These are phyloP conservation scores for Plecotus auritus DNA, from an alignment of 2,113 vertebrate species.

Conservation along the genomic window DNA sequence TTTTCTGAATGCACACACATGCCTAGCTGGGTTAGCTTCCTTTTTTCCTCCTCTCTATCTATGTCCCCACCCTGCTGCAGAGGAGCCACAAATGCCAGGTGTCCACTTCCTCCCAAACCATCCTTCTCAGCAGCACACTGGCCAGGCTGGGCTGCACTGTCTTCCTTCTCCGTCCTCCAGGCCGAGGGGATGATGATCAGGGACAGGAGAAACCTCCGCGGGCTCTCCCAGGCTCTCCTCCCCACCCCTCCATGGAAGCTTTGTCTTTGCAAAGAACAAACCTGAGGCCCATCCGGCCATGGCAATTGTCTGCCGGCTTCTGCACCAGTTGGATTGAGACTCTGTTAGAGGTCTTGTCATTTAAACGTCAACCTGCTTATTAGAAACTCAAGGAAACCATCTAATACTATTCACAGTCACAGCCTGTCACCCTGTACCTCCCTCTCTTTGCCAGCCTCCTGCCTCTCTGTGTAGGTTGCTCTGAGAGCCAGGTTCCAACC, in stretches of 20 bases:
- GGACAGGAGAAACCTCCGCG: constrained; percentile 80
- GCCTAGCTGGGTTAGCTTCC: background rate
- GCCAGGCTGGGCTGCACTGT: background rate
- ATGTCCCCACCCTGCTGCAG: background rate
- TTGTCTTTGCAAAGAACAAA: constrained; percentile 85
- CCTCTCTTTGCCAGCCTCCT: constrained; percentile 27
- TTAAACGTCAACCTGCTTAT: constrained; percentile 84
- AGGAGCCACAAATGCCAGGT: background rate
- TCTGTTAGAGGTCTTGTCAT: constrained; percentile 84
- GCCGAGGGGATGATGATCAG: constrained; percentile 64
- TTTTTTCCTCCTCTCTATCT: fast-evolving
- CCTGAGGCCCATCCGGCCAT: constrained; percentile 86
- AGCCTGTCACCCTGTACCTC: background rate
- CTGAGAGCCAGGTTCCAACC: background rate
- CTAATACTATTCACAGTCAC: constrained; percentile 74
- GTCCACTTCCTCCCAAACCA: background rate
- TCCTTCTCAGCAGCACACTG: background rate
- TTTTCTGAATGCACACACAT: fast-evolving
- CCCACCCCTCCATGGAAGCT: constrained; percentile 81
- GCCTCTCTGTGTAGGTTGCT: background rate
- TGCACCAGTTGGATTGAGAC: constrained; percentile 79
- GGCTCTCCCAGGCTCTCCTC: constrained; percentile 66
- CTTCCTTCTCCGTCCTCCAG: background rate
- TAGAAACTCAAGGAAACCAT: constrained; percentile 84
- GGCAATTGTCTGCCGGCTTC: constrained; percentile 84